Evolutionary conservation across 2,113 vertebrate species (phyloP).

Genomic region (Laticauda laticaudata): DNA sequence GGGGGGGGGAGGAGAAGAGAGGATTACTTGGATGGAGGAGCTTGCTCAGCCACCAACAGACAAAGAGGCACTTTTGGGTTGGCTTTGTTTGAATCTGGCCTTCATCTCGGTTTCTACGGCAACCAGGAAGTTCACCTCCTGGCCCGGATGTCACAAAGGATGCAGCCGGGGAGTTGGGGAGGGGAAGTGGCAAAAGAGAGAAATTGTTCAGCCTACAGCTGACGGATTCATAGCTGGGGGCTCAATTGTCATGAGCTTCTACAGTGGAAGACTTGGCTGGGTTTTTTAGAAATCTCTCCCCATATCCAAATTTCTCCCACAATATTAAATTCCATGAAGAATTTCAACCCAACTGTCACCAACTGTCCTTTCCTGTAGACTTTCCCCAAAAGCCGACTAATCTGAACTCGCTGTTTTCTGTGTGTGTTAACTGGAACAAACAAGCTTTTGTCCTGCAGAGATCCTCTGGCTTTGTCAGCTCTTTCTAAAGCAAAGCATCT

Average conservation of each 20-base stretch:
- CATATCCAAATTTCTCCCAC: not conserved
- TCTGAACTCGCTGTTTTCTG: not conserved
- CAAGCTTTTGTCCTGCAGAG: not conserved
- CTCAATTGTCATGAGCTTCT: slow-evolving; percentile 3
- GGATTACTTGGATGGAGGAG: not conserved
- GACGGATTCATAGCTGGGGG: slow-evolving; percentile 11
- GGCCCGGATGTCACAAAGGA: slow-evolving; percentile 32
- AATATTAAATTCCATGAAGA: not conserved
- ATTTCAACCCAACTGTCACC: not conserved
- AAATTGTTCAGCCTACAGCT: slow-evolving; percentile 16
- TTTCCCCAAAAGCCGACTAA: not conserved
- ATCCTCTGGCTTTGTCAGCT: slow-evolving; percentile 8
- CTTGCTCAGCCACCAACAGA: rapidly evolving
- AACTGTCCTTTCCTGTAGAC: not conserved
- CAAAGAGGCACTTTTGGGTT: slow-evolving; percentile 52
- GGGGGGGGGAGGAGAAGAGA: not conserved
- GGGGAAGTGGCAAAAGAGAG: slow-evolving; percentile 1
- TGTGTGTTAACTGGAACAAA: not conserved
- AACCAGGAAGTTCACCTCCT: slow-evolving; percentile 42
- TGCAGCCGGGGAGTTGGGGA: not conserved
- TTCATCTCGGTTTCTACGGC: slow-evolving; percentile 57
- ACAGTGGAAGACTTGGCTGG: not conserved
- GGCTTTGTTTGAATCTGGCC: slow-evolving; percentile 44
- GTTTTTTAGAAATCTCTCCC: not conserved
- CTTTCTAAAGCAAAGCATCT: slow-evolving; percentile 13